Percentiles rank a stretch among this genome's conserved stretches.
phyloP scores from a whole-genome alignment of 2,888 invertebrate genomes.

The Yponomeuta malinellus region DNA sequence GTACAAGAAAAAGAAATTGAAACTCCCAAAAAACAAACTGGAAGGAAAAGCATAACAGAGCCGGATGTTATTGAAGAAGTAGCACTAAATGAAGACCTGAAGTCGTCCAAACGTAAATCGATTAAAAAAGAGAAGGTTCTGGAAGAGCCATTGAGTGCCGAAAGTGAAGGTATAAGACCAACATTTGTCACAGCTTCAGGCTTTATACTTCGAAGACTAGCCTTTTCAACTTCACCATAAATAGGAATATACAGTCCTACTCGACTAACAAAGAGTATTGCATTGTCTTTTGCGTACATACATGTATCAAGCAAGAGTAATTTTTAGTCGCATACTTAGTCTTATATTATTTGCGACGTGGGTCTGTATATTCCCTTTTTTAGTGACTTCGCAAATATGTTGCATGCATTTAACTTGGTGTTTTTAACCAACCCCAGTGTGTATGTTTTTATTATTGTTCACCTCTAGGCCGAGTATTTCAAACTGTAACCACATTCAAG shows the following conservation, averaged over 20 bases:
- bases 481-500: conserved; percentile 74
- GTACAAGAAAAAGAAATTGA: conserved; percentile 45
- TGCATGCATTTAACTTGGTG: conserved; percentile 66
- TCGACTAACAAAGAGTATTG: background rate
- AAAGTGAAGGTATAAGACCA: conserved; percentile 65
- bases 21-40: conserved; percentile 39
- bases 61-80: conserved; percentile 58
- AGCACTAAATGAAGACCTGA: conserved; percentile 48
- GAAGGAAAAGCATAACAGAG: conserved; percentile 46
- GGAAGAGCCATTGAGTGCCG: conserved; percentile 69
- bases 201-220: conserved; percentile 42
- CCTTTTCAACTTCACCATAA: background rate
- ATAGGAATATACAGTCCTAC: background rate
- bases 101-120: conserved; percentile 60
- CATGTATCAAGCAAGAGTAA: too few species aligned
- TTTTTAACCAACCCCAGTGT: conserved; percentile 63
- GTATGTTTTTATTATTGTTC: conserved; percentile 68
- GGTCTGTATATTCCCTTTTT: background rate
- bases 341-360: background rate
- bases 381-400: conserved; percentile 41
- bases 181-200: conserved; percentile 42
- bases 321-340: background rate
- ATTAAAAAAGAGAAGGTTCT: conserved; percentile 54
- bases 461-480: conserved; percentile 68
- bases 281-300: background rate